Percentiles rank a stretch among this genome's conserved stretches.
Evolutionary conservation across 2,888 invertebrate genomes (phyloP).

Genomic region (Mimas tiliae): DNA sequence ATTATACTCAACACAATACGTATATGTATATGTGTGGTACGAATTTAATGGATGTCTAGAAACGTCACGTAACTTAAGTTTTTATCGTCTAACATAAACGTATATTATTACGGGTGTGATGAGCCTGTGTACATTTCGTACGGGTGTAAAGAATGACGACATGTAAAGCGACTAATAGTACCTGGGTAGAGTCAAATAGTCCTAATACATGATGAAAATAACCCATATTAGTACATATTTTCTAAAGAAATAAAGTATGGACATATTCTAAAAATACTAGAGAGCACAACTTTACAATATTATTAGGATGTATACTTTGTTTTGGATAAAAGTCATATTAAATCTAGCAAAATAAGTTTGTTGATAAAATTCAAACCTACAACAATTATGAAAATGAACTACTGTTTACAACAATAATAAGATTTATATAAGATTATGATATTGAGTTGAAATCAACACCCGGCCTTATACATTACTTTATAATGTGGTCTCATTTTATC

Average conservation of each 20-base stretch:
- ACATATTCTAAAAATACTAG: not conserved
- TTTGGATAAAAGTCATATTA: not conserved
- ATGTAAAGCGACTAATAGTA: not conserved
- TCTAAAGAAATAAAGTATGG: not conserved
- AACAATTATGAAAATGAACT: not conserved
- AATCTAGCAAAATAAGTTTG: not conserved
- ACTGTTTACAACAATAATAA: too few species aligned
- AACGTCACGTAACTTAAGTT: conserved; percentile 38
- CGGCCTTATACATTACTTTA: not conserved
- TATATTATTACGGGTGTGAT: conserved; percentile 42
- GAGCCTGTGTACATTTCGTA: conserved; percentile 20
- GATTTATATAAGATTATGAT: too few species aligned
- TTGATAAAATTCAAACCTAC: not conserved
- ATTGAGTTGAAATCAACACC: too few species aligned
- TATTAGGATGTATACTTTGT: not conserved
- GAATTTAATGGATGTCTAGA: conserved; percentile 36
- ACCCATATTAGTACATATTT: not conserved
- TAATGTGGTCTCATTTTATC: too few species aligned
- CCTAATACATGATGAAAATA: not conserved
- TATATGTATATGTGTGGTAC: not conserved
- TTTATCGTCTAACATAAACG: conserved; percentile 49
- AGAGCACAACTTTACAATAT: not conserved
- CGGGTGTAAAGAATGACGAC: not conserved
- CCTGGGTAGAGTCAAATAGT: not conserved
- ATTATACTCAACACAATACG: not conserved